phyloP scores from a whole-genome alignment of 2,888 invertebrate species.

The Drosophila buzzatii region DNA sequence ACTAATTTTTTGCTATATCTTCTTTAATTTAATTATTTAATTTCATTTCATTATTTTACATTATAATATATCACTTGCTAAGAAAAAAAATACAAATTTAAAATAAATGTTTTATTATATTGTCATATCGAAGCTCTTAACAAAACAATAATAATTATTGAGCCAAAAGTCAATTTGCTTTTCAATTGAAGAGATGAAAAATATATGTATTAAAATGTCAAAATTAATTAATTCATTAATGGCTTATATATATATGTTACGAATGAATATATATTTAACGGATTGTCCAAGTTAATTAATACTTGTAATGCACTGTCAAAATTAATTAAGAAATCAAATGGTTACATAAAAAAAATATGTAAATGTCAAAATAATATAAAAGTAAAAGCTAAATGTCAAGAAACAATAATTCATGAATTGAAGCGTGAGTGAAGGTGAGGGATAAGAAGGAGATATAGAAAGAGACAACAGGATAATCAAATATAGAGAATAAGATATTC shows the following conservation, averaged over 20 bases:
- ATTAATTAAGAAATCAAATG: background rate
- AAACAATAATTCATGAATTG: background rate
- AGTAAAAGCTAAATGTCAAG: background rate
- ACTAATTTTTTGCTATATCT: no score
- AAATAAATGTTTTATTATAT: no score
- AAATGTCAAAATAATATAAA: background rate
- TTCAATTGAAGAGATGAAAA: background rate
- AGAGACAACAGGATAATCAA: background rate
- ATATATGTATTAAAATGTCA: conserved; percentile 2
- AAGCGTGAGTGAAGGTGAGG: background rate
- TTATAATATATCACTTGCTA: no score
- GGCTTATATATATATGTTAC: background rate
- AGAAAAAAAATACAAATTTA: no score
- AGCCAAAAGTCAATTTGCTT: background rate
- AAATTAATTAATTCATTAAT: background rate
- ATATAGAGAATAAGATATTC: no score
- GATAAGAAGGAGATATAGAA: background rate
- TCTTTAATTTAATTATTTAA: no score
- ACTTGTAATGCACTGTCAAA: conserved; percentile 1
- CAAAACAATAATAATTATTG: background rate
- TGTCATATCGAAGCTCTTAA: background rate
- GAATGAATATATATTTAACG: background rate
- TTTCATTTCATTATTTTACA: no score
- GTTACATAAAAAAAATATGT: background rate
- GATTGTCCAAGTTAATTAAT: background rate